Evolutionary conservation across 2,888 invertebrate species (phyloP), one percentile per base, ranked within the genome.

Genomic region (Pterostichus madidus): DNA sequence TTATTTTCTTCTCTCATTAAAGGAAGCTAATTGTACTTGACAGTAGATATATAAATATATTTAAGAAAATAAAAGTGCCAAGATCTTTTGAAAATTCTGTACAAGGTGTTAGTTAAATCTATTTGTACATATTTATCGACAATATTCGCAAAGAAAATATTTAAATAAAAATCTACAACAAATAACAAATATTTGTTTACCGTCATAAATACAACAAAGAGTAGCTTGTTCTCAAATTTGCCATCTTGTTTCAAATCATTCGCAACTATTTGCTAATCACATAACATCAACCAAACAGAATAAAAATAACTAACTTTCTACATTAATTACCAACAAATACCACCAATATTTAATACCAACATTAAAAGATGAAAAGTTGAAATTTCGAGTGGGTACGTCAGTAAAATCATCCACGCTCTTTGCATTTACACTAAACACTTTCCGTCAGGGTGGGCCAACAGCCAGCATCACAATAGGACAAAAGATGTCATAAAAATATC

Each of bases 401-500:
- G 59, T 44, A 59, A 78, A 56, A 78, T 59, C 56, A 17, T 59
- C 59, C 56, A 78, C 44, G 77, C 73, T 64, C 13, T 64, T 64
- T 64, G 64, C 73, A 75, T 52, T n/a, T 7, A 44, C 24, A 39
- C 68, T 68, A 68, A 68, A 68, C 68, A 68, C 68, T 68, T 44
- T 68, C 76, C 7, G 13, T 32, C 44, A 80, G 52, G 79, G 79
- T 80, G 79, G 79, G 35, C 77, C 53, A 32, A 35, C 52, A 49
- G 6, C 39, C 39, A 39, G 8, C 56, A 61, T 24, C 35, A 80
- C 49, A 64, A 76, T 76, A 52, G 76, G 53, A 86, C 85, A 86
- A 86, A 85, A 85, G 86, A 85, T 85, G 85, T 84, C 85, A 85
- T 85, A 85, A 86, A 86, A 85, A 85, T 85, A 84, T 83, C 84